A percentile compares a stretch with the other conserved stretches of the same genome.
These are phyloP conservation scores for Sisyra terminalis DNA, from an alignment of 2,888 invertebrate species.

Conservation along the genomic window DNA sequence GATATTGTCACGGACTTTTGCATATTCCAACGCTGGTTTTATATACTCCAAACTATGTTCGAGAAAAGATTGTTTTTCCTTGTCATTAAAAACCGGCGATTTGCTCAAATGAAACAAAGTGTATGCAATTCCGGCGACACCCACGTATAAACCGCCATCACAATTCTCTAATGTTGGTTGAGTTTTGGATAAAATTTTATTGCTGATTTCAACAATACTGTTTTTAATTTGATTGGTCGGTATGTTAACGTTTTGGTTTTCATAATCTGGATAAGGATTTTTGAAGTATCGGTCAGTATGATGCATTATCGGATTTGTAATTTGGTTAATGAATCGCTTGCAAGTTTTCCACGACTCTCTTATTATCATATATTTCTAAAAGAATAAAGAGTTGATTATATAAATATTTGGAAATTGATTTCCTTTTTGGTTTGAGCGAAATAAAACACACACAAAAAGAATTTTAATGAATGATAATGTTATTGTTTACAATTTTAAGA, in stretches of 20 bases:
- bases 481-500: too few relatives aligned
- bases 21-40: slow-evolving; percentile 38
- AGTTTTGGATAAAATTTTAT: slow-evolving; percentile 20
- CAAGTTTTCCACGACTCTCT: too few relatives aligned
- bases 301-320: slow-evolving; percentile 3
- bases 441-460: too few relatives aligned
- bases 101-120: slow-evolving; percentile 57
- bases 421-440: too few relatives aligned
- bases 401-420: too few relatives aligned
- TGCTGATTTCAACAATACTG: slow-evolving; percentile 14
- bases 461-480: too few relatives aligned
- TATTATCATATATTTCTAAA: too few relatives aligned
- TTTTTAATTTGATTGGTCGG: slow-evolving; percentile 9
- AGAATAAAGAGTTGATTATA: too few relatives aligned
- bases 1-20: slow-evolving; percentile 28
- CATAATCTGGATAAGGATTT: slow-evolving; percentile 10
- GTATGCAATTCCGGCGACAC: slow-evolving; percentile 53
- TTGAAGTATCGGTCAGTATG: slow-evolving; percentile 9
- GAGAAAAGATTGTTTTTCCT: slow-evolving; percentile 30
- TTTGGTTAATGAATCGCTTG: not conserved
- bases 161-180: slow-evolving; percentile 21
- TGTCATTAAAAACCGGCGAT: slow-evolving; percentile 28
- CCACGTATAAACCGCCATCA: slow-evolving; percentile 52
- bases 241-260: slow-evolving; percentile 9
- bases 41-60: slow-evolving; percentile 44